These are phyloP conservation scores for Rhingia campestris DNA, from an alignment of 2,888 invertebrate species.

Conservation along the genomic window DNA sequence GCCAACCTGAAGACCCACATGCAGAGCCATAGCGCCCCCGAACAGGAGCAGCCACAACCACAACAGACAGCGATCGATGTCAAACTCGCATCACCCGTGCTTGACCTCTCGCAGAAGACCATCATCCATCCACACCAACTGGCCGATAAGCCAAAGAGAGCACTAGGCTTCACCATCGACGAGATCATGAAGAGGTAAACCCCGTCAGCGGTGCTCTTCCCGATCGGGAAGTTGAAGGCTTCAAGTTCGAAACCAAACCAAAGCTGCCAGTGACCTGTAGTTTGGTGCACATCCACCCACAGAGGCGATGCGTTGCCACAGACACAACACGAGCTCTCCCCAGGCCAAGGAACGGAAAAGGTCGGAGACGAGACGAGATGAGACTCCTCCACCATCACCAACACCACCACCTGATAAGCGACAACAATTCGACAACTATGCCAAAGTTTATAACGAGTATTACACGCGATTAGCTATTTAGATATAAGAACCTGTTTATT, in stretches of 20 bases:
- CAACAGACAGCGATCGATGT: slow-evolving; percentile 35
- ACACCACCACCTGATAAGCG: slow-evolving; percentile 47
- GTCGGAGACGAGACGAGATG: slow-evolving; percentile 23
- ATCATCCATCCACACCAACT: slow-evolving; percentile 76
- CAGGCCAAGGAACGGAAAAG: slow-evolving; percentile 47
- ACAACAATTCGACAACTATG: slow-evolving; percentile 70
- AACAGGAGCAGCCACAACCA: slow-evolving; percentile 45
- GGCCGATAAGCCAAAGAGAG: slow-evolving; percentile 83
- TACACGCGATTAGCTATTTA: slow-evolving; percentile 70
- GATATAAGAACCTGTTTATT: slow-evolving; percentile 71
- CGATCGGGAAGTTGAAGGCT: slow-evolving; percentile 52
- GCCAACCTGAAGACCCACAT: slow-evolving; percentile 96
- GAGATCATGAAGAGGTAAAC: slow-evolving; percentile 93
- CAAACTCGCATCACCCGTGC: slow-evolving; percentile 79
- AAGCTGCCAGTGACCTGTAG: slow-evolving; percentile 72
- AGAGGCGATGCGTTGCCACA: slow-evolving; percentile 34
- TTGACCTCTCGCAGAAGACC: slow-evolving; percentile 85
- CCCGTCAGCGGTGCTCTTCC: slow-evolving; percentile 44
- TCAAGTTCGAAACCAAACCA: slow-evolving; percentile 67
- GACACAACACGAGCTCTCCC: slow-evolving; percentile 25
- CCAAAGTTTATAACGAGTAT: slow-evolving; percentile 74
- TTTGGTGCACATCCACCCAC: slow-evolving; percentile 45
- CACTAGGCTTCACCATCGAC: slow-evolving; percentile 92
- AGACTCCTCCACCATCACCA: slow-evolving; percentile 1
- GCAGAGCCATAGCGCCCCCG: slow-evolving; percentile 88